Evolutionary conservation across 2,797 vertebrate species (phyloP).

Genomic region (Heliangelus exortis): DNA sequence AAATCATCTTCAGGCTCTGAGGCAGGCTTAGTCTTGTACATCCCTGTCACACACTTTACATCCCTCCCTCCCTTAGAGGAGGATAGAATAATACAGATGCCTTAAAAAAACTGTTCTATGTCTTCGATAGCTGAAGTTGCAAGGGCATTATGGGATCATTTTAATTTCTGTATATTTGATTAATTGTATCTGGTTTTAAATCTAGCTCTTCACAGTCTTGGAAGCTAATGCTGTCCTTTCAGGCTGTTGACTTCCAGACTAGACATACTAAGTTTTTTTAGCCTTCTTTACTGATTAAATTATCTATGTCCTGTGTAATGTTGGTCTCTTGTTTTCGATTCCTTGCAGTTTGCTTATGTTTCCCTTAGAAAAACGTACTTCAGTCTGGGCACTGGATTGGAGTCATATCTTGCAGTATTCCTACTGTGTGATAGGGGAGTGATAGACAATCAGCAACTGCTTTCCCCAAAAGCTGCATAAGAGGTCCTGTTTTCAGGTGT

Average conservation of each 20-base stretch:
- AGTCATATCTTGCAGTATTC: neutral
- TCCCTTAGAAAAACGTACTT: neutral
- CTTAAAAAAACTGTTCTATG: neutral
- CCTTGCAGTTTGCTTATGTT: neutral
- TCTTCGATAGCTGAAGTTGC: neutral
- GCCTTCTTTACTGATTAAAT: neutral
- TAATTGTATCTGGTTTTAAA: neutral
- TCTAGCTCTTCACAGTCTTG: neutral
- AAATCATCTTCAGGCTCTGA: neutral
- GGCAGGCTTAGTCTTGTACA: neutral
- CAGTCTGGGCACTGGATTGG: neutral
- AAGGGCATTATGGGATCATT: neutral
- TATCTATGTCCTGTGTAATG: neutral
- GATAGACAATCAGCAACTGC: neutral
- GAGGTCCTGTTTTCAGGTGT: neutral
- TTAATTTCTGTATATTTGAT: neutral
- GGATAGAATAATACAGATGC: neutral
- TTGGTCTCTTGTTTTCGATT: neutral
- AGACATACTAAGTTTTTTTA: neutral
- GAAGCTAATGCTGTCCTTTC: neutral
- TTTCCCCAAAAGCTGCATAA: fast-evolving
- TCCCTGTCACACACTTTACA: neutral
- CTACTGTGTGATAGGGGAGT: neutral
- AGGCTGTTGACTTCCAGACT: neutral
- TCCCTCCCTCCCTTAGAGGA: neutral